phyloP scores from a whole-genome alignment of 2,113 vertebrate species.

The Bubalus kerabau region DNA sequence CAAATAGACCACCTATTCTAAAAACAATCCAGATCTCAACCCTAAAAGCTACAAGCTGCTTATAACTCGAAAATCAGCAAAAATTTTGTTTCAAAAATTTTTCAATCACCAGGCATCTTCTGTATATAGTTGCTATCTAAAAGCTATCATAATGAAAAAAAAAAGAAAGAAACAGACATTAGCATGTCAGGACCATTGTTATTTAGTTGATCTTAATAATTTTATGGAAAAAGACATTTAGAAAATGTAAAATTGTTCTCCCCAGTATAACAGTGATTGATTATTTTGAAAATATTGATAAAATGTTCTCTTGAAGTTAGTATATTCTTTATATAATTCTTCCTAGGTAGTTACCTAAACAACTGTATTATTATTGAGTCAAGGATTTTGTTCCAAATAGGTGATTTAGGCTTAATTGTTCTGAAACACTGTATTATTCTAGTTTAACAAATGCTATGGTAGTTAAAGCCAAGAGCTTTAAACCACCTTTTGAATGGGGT shows the following conservation, averaged over 20 bases:
- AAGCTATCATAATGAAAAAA: background rate
- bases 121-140: background rate
- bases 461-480: background rate
- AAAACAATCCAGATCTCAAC: background rate
- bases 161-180: background rate
- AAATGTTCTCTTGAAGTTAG: background rate
- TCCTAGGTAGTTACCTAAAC: background rate
- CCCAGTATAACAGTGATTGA: background rate
- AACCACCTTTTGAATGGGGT: background rate
- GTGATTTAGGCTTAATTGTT: conserved; percentile 5
- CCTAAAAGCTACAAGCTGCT: background rate
- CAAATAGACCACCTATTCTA: background rate
- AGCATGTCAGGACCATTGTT: background rate
- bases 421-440: background rate
- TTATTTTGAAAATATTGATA: conserved; percentile 31
- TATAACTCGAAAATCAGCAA: background rate
- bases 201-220: conserved; percentile 2
- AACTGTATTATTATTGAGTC: background rate
- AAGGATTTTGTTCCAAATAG: background rate
- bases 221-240: background rate
- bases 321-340: background rate
- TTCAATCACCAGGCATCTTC: background rate
- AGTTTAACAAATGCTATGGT: background rate
- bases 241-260: conserved; percentile 23
- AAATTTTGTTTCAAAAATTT: background rate